phyloP scores from a whole-genome alignment of 2,888 invertebrate genomes.

The Dermolepida albohirtum region DNA sequence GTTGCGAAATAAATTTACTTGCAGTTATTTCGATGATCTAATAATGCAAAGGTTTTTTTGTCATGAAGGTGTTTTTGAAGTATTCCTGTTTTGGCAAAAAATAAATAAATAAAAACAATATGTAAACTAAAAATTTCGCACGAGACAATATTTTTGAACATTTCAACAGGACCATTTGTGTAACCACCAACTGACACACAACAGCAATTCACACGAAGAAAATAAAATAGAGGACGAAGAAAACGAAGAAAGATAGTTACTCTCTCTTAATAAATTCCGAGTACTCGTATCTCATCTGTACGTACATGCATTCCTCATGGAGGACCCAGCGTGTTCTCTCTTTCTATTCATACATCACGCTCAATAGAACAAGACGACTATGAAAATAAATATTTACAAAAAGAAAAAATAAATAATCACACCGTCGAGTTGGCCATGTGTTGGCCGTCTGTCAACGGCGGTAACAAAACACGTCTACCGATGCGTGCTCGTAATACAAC shows the following conservation, averaged over 20 bases:
- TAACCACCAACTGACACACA: slow-evolving; percentile 36
- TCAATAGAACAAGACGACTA: slow-evolving; percentile 43
- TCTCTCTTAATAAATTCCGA: slow-evolving; percentile 15
- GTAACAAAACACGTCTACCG: slow-evolving; percentile 43
- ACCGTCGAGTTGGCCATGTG: slow-evolving; percentile 51
- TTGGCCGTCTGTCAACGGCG: slow-evolving; percentile 43
- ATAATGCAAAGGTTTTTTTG: no score
- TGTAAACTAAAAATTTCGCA: slow-evolving; percentile 1
- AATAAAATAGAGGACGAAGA: slow-evolving; percentile 20
- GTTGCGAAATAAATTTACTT: no score
- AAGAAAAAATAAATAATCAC: slow-evolving; percentile 56
- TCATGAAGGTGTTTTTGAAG: no score
- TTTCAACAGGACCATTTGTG: slow-evolving; percentile 19
- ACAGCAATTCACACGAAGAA: slow-evolving; percentile 30
- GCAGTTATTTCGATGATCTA: no score
- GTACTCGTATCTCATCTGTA: slow-evolving; percentile 25
- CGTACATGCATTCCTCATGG: background rate
- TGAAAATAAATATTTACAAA: slow-evolving; percentile 57
- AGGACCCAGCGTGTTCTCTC: background rate
- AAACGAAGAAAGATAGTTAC: slow-evolving; percentile 22
- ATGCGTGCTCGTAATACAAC: slow-evolving; percentile 27
- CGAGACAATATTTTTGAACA: background rate
- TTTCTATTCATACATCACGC: slow-evolving; percentile 42
- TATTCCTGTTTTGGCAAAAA: no score
- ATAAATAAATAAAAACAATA: slow-evolving; percentile 2